phyloP scores from a whole-genome alignment of 2,888 invertebrate genomes.

The Leucozona laternaria region DNA sequence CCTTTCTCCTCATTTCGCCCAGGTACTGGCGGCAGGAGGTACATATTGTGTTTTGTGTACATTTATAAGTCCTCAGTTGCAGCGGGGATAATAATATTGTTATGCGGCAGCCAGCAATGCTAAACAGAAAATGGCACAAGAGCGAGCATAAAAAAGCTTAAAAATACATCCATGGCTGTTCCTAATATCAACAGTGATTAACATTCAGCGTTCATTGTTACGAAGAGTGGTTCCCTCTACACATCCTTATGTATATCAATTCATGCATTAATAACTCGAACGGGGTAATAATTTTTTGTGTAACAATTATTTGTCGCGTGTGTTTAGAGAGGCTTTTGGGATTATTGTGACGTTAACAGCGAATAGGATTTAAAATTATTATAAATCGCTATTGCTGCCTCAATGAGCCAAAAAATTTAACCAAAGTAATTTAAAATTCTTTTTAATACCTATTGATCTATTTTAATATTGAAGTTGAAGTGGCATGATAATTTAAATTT shows the following conservation, averaged over 20 bases:
- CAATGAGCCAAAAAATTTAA: slow-evolving; percentile 19
- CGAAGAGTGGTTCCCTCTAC: slow-evolving; percentile 17
- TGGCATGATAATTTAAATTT: background rate
- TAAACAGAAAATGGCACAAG: slow-evolving; percentile 30
- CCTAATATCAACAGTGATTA: slow-evolving; percentile 65
- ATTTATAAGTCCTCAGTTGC: slow-evolving; percentile 6
- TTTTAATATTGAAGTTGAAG: background rate
- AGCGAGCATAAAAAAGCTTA: slow-evolving; percentile 17
- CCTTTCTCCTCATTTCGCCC: background rate
- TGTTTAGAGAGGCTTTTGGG: slow-evolving; percentile 22
- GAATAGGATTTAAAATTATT: slow-evolving; percentile 22
- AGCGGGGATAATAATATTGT: slow-evolving; percentile 33
- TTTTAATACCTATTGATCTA: no score
- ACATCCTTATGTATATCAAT: background rate
- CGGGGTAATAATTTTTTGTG: slow-evolving; percentile 40
- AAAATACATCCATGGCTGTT: slow-evolving; percentile 41
- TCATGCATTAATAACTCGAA: slow-evolving; percentile 55
- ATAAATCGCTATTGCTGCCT: slow-evolving; percentile 8
- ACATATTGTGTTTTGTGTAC: slow-evolving; percentile 11
- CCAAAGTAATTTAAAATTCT: background rate
- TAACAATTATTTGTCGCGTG: slow-evolving; percentile 38
- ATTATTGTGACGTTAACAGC: slow-evolving; percentile 28
- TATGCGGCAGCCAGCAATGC: slow-evolving; percentile 25
- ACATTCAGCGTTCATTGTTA: slow-evolving; percentile 55
- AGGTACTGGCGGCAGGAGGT: background rate